These are phyloP conservation scores for Dendrolimus pini DNA, from an alignment of 2,888 invertebrate genomes.

Conservation along the genomic window DNA sequence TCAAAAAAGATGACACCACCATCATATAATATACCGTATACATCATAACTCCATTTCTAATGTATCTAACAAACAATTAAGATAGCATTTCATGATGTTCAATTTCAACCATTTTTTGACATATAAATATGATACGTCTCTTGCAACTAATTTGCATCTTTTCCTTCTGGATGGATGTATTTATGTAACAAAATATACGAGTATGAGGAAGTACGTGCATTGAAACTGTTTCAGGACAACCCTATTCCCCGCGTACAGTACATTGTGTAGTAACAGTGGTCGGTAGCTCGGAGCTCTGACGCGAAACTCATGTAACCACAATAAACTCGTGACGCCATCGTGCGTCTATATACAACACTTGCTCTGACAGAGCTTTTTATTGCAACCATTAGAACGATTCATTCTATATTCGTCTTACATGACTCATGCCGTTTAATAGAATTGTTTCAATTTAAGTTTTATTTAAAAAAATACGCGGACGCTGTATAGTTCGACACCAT, in stretches of 20 bases:
- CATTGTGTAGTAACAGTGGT: constrained; percentile 9
- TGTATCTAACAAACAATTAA: no score
- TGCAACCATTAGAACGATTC: constrained; percentile 19
- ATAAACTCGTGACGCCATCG: constrained; percentile 25
- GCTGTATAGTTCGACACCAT: constrained; percentile 1
- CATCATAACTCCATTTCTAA: no score
- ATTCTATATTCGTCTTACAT: constrained; percentile 19
- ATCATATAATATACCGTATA: no score
- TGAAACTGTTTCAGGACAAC: neutral
- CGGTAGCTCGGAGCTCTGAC: constrained; percentile 17
- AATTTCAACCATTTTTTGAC: no score
- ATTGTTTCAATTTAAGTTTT: neutral
- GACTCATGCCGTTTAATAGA: constrained; percentile 11
- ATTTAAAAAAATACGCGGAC: constrained; percentile 10
- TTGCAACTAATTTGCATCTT: neutral
- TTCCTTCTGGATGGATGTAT: neutral
- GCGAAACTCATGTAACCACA: constrained; percentile 21
- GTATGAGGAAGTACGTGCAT: neutral
- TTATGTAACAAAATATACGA: neutral
- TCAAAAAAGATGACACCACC: no score
- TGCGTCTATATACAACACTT: constrained; percentile 11
- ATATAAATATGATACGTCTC: no score
- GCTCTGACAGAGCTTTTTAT: constrained; percentile 22
- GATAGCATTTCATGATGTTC: no score
- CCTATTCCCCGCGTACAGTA: neutral